These are phyloP conservation scores for Unio pictorum DNA, from an alignment of 2,888 invertebrate genomes.

Conservation along the genomic window DNA sequence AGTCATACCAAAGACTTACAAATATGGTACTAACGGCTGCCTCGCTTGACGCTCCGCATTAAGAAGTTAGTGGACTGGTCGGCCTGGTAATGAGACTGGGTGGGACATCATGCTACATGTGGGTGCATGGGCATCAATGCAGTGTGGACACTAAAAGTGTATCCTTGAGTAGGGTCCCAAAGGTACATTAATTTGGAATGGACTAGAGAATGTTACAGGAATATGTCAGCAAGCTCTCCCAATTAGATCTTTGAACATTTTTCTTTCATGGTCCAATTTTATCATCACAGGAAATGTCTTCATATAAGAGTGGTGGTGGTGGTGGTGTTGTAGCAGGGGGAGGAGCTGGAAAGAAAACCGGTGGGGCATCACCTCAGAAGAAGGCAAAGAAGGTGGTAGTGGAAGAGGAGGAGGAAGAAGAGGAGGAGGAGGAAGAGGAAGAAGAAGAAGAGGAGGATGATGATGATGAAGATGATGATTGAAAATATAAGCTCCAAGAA, in stretches of 20 bases:
- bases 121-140: too few relatives aligned
- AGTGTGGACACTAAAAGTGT: too few relatives aligned
- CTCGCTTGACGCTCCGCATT: too few relatives aligned
- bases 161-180: too few relatives aligned
- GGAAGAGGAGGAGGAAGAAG: conserved; percentile 25
- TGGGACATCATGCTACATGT: too few relatives aligned
- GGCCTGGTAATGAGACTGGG: too few relatives aligned
- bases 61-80: too few relatives aligned
- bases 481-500: too few relatives aligned
- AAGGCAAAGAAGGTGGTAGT: conserved; percentile 29
- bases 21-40: too few relatives aligned
- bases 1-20: too few relatives aligned
- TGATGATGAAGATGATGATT: conserved; percentile 45
- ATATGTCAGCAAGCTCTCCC: not conserved
- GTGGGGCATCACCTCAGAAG: conserved; percentile 34
- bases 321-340: conserved; percentile 6
- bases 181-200: too few relatives aligned
- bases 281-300: conserved; percentile 49
- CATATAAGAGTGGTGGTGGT: conserved; percentile 38
- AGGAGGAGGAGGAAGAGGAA: conserved; percentile 50
- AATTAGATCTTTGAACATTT: not conserved
- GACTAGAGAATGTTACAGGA: too few relatives aligned
- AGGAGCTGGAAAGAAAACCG: conserved; percentile 11
- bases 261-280: not conserved
- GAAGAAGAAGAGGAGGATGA: conserved; percentile 53